Conservation (phyloP, 2,888 invertebrate species). For the Tinea trinotella region DNA sequence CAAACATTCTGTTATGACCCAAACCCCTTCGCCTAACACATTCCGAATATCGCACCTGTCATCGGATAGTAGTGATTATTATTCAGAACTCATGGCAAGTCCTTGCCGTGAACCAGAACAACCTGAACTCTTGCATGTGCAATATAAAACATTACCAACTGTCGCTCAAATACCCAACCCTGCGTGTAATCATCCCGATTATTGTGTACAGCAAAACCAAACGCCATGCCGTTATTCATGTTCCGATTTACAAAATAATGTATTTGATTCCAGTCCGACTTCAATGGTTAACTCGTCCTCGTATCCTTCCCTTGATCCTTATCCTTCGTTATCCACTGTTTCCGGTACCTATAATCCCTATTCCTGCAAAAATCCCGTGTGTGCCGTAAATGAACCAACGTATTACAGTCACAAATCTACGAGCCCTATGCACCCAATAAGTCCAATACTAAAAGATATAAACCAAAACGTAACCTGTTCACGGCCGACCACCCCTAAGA, state of each 20-base stretch:
- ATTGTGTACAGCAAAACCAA: conserved; percentile 35
- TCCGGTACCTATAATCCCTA: conserved; percentile 64
- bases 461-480: conserved; percentile 43
- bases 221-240: conserved; percentile 44
- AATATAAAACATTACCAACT: conserved; percentile 55
- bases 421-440: conserved; percentile 34
- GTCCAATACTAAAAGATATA: conserved; percentile 47
- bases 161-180: conserved; percentile 64
- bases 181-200: conserved; percentile 59
- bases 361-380: conserved; percentile 50
- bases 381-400: conserved; percentile 37
- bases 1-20: conserved; percentile 8
- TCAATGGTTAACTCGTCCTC: conserved; percentile 33
- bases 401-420: conserved; percentile 35
- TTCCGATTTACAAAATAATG: neutral
- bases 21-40: conserved; percentile 40
- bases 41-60: conserved; percentile 42
- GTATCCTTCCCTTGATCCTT: conserved; percentile 60
- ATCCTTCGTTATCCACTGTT: conserved; percentile 61
- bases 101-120: conserved; percentile 47
- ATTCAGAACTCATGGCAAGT: conserved; percentile 48
- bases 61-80: conserved; percentile 36
- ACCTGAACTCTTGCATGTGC: conserved; percentile 59
- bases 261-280: neutral
- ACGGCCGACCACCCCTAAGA: conserved; percentile 42